Evolutionary conservation across 1,140 invertebrate species (phyloP).

Genomic region (Galleria mellonella): DNA sequence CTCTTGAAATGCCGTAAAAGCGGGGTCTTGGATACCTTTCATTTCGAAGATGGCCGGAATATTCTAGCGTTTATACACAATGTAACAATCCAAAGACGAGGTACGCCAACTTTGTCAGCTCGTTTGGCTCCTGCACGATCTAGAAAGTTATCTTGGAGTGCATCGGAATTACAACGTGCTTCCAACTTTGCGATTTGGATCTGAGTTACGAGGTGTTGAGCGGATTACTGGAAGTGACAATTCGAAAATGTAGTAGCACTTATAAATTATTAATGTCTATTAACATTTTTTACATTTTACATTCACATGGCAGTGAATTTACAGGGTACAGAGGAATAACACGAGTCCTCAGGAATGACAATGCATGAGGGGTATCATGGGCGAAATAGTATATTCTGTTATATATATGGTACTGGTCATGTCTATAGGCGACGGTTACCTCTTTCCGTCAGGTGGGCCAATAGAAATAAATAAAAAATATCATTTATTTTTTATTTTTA

Average conservation of each 20-base stretch:
- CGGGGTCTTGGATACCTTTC: conserved; percentile 13
- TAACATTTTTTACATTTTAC: too few relatives aligned
- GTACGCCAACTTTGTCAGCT: conserved; percentile 55
- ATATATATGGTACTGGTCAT: too few relatives aligned
- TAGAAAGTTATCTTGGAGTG: conserved; percentile 51
- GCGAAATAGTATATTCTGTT: too few relatives aligned
- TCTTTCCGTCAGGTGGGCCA: too few relatives aligned
- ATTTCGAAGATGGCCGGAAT: conserved; percentile 18
- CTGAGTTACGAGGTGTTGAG: conserved; percentile 22
- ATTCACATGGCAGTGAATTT: too few relatives aligned
- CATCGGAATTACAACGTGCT: conserved; percentile 57
- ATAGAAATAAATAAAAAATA: too few relatives aligned
- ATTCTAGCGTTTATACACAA: conserved; percentile 33
- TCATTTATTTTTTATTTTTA: too few relatives aligned
- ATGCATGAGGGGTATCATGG: too few relatives aligned
- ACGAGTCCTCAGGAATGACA: too few relatives aligned
- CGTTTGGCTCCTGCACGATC: conserved; percentile 49
- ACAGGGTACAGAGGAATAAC: too few relatives aligned
- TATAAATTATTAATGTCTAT: too few relatives aligned
- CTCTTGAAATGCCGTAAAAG: conserved; percentile 10
- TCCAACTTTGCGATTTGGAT: conserved; percentile 47
- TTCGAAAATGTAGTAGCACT: neutral
- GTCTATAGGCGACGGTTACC: too few relatives aligned
- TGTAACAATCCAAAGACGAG: conserved; percentile 38
- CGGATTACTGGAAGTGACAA: conserved; percentile 20